Conservation (phyloP, 2,113 vertebrate genomes). For the Panthera leo region DNA sequence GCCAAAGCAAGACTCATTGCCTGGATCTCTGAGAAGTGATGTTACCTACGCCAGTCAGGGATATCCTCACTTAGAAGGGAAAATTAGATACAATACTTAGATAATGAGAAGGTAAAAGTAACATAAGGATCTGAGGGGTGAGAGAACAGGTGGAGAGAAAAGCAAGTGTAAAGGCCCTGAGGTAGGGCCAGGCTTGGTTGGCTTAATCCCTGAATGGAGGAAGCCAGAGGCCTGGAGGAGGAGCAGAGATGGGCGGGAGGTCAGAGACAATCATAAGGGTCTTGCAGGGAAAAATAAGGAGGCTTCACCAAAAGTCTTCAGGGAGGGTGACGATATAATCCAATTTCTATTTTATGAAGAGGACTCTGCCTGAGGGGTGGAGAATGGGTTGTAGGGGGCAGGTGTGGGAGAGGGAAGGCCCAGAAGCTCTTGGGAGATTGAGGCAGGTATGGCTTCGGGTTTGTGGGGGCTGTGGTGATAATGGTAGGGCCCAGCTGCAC, state of each 20-base stretch:
- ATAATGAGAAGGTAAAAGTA: neutral
- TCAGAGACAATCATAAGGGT: neutral
- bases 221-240: neutral
- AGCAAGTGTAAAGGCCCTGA: neutral
- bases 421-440: neutral
- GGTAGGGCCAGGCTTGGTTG: neutral
- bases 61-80: neutral
- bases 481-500: neutral
- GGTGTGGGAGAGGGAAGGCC: neutral
- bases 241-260: neutral
- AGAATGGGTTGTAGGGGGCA: neutral
- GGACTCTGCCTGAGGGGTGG: neutral
- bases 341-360: neutral
- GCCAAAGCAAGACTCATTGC: neutral
- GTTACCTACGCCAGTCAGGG: neutral
- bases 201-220: neutral
- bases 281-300: neutral
- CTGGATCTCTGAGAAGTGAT: neutral
- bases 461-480: neutral
- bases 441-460: neutral
- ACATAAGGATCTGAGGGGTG: neutral
- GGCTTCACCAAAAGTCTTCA: neutral
- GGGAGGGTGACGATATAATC: neutral
- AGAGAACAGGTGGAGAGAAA: neutral
- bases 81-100: neutral